Conservation (phyloP, 1,140 invertebrate genomes). For the Magallana angulata region DNA sequence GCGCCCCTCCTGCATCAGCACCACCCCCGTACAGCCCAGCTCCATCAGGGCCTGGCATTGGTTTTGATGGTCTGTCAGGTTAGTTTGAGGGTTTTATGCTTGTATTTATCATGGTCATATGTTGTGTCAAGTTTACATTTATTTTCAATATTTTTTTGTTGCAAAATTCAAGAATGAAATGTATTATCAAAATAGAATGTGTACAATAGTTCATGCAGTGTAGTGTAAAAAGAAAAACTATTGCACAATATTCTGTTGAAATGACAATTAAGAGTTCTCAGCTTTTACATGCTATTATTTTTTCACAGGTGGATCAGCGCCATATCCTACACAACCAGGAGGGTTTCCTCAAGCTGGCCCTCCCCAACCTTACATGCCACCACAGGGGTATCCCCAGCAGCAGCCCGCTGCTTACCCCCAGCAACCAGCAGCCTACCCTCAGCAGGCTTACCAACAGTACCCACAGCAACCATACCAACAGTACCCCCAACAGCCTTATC, state of each 20-base stretch:
- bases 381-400: constrained; percentile 52
- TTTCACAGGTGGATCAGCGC: constrained; percentile 42
- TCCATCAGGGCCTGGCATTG: constrained; percentile 26
- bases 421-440: constrained; percentile 49
- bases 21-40: constrained; percentile 38
- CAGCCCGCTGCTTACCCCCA: constrained; percentile 15
- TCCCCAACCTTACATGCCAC: constrained; percentile 50
- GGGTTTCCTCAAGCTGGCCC: constrained; percentile 20
- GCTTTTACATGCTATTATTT: no score
- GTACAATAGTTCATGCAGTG: no score
- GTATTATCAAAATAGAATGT: no score
- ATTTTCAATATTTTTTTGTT: no score
- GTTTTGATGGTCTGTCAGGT: constrained; percentile 49
- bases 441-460: constrained; percentile 54
- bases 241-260: no score
- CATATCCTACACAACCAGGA: constrained; percentile 45
- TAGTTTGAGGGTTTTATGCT: not conserved
- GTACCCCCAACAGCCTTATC: constrained; percentile 35
- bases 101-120: no score
- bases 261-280: no score
- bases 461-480: constrained; percentile 44
- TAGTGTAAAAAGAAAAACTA: no score
- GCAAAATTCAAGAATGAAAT: no score
- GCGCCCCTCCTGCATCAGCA: constrained; percentile 43
- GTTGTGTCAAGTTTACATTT: no score